Percentiles rank a stretch among this genome's conserved stretches.
These are phyloP conservation scores for Epicauta chinensis DNA, from an alignment of 1,140 invertebrate genomes.

Conservation along the genomic window DNA sequence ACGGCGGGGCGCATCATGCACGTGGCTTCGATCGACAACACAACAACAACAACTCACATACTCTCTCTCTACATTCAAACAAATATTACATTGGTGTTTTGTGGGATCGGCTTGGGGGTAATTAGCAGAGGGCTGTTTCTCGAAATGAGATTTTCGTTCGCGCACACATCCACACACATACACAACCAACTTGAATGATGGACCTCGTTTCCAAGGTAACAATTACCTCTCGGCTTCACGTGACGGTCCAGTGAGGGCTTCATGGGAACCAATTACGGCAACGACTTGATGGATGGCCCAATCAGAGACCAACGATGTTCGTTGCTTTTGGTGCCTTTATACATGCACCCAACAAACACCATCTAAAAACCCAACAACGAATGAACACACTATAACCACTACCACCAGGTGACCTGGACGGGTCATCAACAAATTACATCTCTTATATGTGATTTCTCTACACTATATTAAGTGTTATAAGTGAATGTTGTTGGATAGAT, in stretches of 20 bases:
- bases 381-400: conserved; percentile 7
- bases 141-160: conserved; percentile 26
- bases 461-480: no score
- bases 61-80: no score
- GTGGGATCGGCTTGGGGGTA: conserved; percentile 16
- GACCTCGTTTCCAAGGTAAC: conserved; percentile 37
- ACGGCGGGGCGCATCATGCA: no score
- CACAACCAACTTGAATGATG: conserved; percentile 26
- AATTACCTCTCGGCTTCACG: conserved; percentile 37
- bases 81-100: background rate
- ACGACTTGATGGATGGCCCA: conserved; percentile 38
- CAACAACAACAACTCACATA: no score
- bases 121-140: conserved; percentile 24
- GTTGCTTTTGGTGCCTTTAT: no score
- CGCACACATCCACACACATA: background rate
- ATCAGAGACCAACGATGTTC: conserved; percentile 20
- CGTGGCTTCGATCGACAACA: no score
- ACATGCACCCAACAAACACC: no score
- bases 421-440: conserved; percentile 31
- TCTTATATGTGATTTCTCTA: no score
- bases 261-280: conserved; percentile 40
- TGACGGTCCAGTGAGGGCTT: conserved; percentile 25
- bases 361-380: no score
- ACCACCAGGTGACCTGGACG: conserved; percentile 30
- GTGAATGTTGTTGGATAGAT: no score